Percentiles rank a stretch among this genome's conserved stretches.
phyloP scores from a whole-genome alignment of 1,140 invertebrate genomes.

The Orius insidiosus region DNA sequence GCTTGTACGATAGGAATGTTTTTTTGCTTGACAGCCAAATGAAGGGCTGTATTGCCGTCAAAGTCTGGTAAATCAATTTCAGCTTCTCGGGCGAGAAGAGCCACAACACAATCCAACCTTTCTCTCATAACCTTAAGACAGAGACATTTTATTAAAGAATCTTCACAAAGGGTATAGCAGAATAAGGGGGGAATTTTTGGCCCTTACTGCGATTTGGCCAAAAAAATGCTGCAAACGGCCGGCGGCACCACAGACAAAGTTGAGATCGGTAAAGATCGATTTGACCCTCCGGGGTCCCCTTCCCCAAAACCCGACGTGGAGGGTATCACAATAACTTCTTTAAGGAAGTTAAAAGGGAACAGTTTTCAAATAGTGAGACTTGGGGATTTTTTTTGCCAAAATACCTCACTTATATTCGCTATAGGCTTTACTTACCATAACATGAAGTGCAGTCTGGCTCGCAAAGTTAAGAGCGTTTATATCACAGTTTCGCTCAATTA shows the following conservation, averaged over 20 bases:
- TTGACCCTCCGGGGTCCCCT: too few relatives aligned
- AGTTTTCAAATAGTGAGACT: neutral
- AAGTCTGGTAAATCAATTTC: conserved; percentile 42
- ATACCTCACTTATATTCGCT: neutral
- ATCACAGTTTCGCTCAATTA: conserved; percentile 67
- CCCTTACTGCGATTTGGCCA: too few relatives aligned
- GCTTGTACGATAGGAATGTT: conserved; percentile 52
- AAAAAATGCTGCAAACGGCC: too few relatives aligned
- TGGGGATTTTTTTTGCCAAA: neutral
- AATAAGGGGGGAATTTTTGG: too few relatives aligned
- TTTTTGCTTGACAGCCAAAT: conserved; percentile 48
- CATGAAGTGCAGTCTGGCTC: conserved; percentile 65
- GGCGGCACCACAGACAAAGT: neutral
- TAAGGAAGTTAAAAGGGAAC: too few relatives aligned
- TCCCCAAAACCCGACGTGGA: too few relatives aligned
- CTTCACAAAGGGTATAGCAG: too few relatives aligned
- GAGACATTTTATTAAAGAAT: too few relatives aligned
- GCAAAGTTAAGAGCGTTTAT: conserved; percentile 71
- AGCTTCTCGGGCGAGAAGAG: conserved; percentile 55
- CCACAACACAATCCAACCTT: conserved; percentile 60
- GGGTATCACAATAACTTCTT: too few relatives aligned
- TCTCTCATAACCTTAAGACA: conserved; percentile 45
- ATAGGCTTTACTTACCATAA: conserved; percentile 40
- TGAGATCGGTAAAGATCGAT: neutral
- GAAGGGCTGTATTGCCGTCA: conserved; percentile 64